Evolutionary conservation across 2,797 vertebrate genomes (phyloP), one percentile per base, ranked within the genome.

Genomic region (Gadopsis bispinosus): DNA sequence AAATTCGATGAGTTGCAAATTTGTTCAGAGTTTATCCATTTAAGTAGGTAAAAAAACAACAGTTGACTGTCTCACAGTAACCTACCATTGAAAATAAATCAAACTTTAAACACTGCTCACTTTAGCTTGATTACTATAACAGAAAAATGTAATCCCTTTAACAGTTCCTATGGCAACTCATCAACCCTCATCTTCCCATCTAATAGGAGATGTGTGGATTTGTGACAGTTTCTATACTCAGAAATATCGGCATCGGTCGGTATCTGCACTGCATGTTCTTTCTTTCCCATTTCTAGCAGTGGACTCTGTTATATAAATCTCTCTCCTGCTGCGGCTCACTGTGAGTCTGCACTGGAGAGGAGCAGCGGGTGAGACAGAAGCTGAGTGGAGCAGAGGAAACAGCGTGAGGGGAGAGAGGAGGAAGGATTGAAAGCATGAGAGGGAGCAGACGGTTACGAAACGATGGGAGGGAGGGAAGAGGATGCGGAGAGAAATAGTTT

Each of bases 401-500:
- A 79, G 50, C 5, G 48, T 41, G 33, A 47, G 61, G 37, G 9
- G 41, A 56, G n/a, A 63, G 13, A 73, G 60, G 54, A 63, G 47
- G 51, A 63, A 59, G 69, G 73, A 76, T 22, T 39, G 39, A 50
- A 54, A 66, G 12, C 4, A 17, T 50, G 60, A 83, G 69, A 35
- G 50, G 64, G 63, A 71, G 74, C 50, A 77, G 29, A 72, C 60
- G 62, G 82, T 63, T 76, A 65, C 77, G 81, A 75, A 91, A 73
- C 5, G n/a, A 67, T 72, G 64, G 69, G 50, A 51, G 65, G 67
- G 29, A 33, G 47, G 35, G 54, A 51, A 20, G 69, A 70, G 59
- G 79, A 73, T 75, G 80, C 17, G 5, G 68, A 60, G 74, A 58
- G 69, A 59, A 83, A 90, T 79, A 82, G 81, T 83, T 91, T 88